Percentiles rank a stretch among this genome's conserved stretches.
These are phyloP conservation scores for Menidia beryllina DNA, from an alignment of 2,113 vertebrate genomes.

Conservation along the genomic window DNA sequence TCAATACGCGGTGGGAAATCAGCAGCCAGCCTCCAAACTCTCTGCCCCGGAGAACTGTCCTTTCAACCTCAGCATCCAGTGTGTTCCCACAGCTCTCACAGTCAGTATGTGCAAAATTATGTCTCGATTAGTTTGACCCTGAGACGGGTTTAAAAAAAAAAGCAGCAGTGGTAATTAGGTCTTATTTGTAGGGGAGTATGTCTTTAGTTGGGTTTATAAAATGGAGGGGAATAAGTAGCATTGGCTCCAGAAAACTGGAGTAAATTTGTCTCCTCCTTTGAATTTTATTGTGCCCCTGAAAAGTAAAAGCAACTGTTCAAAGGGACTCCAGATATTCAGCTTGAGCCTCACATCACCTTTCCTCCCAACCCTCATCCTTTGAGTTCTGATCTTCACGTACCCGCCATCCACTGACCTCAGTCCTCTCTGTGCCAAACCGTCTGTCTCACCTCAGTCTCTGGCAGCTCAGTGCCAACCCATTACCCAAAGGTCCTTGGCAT, in stretches of 20 bases:
- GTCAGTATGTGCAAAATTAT: constrained; percentile 58
- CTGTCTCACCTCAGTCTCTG: constrained; percentile 64
- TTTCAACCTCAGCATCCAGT: constrained; percentile 21
- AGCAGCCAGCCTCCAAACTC: constrained; percentile 32
- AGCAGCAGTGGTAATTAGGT: constrained; percentile 44
- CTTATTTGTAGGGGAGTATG: constrained; percentile 21
- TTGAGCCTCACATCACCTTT: constrained; percentile 30
- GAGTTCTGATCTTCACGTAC: constrained; percentile 41
- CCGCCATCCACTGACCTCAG: constrained; percentile 44
- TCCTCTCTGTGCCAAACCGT: constrained; percentile 39
- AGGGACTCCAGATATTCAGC: constrained; percentile 41
- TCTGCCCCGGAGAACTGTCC: constrained; percentile 37
- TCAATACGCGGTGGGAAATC: constrained; percentile 29
- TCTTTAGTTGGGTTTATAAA: constrained; percentile 45
- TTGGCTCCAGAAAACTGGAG: constrained; percentile 36
- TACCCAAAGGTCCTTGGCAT: constrained; percentile 66
- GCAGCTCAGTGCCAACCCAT: constrained; percentile 51
- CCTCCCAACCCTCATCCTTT: constrained; percentile 23
- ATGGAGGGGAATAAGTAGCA: constrained; percentile 48
- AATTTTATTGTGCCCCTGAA: constrained; percentile 50
- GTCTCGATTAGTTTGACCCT: constrained; percentile 55
- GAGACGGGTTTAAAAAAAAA: constrained; percentile 5
- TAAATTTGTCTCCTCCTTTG: constrained; percentile 15
- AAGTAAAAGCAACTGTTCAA: constrained; percentile 39
- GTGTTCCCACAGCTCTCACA: constrained; percentile 44